Percentiles rank a stretch among this genome's conserved stretches.
Evolutionary conservation across 64 coral and sea anemone species (phyloP).

Genomic region (Stylophora pistillata): DNA sequence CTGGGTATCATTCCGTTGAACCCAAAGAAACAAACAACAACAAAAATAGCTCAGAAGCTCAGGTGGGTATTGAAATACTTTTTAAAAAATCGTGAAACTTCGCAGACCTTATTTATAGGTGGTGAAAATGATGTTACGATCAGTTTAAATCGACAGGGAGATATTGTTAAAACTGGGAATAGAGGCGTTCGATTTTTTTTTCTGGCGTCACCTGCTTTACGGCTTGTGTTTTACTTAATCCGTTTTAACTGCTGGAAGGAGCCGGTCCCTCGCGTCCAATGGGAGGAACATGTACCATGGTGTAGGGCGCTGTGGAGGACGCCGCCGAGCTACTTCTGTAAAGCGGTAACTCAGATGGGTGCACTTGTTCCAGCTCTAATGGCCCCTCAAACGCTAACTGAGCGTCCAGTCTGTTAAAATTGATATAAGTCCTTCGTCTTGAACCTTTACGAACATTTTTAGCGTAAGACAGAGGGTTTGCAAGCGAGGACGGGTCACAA

Average conservation of each 20-base stretch:
- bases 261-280: conserved; percentile 55
- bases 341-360: conserved; percentile 76
- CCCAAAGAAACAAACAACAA: no score
- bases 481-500: conserved; percentile 49
- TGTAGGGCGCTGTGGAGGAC: conserved; percentile 41
- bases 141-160: no score
- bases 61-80: no score
- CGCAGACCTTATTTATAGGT: no score
- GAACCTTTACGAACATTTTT: neutral
- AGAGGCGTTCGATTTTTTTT: neutral
- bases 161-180: neutral
- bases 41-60: no score
- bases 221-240: neutral
- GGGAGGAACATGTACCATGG: conserved; percentile 84
- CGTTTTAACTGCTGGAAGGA: conserved; percentile 1
- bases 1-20: neutral
- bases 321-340: conserved; percentile 66
- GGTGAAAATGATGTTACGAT: no score
- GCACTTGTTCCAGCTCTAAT: conserved; percentile 57
- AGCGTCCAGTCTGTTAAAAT: conserved; percentile 71
- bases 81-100: no score
- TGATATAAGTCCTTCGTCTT: conserved; percentile 61
- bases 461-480: neutral
- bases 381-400: conserved; percentile 55
- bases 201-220: neutral